Evolutionary conservation across 2,888 invertebrate genomes (phyloP).

Genomic region (Cepaea hortensis): DNA sequence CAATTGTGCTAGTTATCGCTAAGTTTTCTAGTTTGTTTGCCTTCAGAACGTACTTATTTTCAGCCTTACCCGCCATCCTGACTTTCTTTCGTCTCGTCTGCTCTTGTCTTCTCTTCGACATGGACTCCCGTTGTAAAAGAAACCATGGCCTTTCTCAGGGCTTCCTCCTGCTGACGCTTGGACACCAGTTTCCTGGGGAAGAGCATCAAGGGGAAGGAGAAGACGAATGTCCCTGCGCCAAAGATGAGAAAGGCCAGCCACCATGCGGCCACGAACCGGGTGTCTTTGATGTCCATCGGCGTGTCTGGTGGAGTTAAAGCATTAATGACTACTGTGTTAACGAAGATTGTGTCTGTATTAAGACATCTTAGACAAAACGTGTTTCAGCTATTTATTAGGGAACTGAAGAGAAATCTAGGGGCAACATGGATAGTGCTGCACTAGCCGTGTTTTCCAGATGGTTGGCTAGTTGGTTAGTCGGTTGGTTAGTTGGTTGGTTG

Average conservation of each 20-base stretch:
- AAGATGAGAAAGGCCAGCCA: slow-evolving; percentile 44
- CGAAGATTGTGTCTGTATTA: no score
- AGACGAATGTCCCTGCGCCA: slow-evolving; percentile 25
- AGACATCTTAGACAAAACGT: no score
- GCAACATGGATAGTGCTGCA: no score
- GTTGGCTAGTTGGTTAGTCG: no score
- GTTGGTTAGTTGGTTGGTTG: no score
- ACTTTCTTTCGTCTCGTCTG: neutral
- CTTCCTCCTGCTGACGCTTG: slow-evolving; percentile 8
- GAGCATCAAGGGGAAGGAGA: slow-evolving; percentile 33
- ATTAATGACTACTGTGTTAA: no score
- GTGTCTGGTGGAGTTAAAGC: neutral
- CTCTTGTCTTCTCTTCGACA: neutral
- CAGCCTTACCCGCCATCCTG: neutral
- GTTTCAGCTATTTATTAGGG: no score
- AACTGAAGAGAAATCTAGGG: no score
- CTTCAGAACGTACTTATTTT: neutral
- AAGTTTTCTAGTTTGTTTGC: no score
- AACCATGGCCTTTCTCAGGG: slow-evolving; percentile 24
- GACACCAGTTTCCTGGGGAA: slow-evolving; percentile 26
- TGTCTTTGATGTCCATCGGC: slow-evolving; percentile 14
- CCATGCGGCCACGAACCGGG: slow-evolving; percentile 33
- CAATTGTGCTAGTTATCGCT: no score
- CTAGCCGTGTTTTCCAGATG: no score
- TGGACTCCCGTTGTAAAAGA: neutral